Percentiles rank a stretch among this genome's conserved stretches.
phyloP scores from a whole-genome alignment of 2,113 vertebrate genomes.

The Epinephelus moara region DNA sequence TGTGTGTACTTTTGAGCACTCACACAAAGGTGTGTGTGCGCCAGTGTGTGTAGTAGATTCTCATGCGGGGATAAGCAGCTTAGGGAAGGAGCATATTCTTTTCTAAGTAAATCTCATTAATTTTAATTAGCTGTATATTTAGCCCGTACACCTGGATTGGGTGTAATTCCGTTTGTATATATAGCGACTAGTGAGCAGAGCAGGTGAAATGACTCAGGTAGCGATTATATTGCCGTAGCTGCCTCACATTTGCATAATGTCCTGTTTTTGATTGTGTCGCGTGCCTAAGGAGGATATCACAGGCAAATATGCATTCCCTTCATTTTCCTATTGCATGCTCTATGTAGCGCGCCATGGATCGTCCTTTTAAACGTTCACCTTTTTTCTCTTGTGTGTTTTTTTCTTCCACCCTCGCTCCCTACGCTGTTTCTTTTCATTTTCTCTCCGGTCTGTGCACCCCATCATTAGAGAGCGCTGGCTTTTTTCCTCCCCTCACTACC shows the following conservation, averaged over 20 bases:
- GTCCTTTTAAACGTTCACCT: conserved; percentile 54
- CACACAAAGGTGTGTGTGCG: conserved; percentile 4
- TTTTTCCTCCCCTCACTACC: conserved; percentile 13
- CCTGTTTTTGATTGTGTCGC: conserved; percentile 64
- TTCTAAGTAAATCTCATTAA: conserved; percentile 84
- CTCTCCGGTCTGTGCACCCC: conserved; percentile 61
- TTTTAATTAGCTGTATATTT: conserved; percentile 84
- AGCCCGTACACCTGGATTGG: conserved; percentile 76
- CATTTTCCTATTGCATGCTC: conserved; percentile 63
- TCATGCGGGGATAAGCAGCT: conserved; percentile 78
- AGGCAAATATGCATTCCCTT: conserved; percentile 62
- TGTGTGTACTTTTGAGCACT: conserved; percentile 6
- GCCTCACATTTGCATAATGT: conserved; percentile 72
- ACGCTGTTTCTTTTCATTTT: conserved; percentile 55
- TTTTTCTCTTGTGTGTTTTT: conserved; percentile 21
- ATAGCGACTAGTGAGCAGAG: conserved; percentile 40
- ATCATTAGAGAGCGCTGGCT: conserved; percentile 59
- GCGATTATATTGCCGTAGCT: conserved; percentile 49
- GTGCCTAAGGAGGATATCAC: conserved; percentile 66
- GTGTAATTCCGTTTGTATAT: conserved; percentile 61
- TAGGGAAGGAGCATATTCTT: conserved; percentile 78
- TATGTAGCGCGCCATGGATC: conserved; percentile 30
- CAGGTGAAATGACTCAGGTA: conserved; percentile 67
- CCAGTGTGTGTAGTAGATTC: conserved; percentile 51
- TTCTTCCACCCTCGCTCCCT: conserved; percentile 23